Percentiles rank a stretch among this genome's conserved stretches.
Evolutionary conservation across 2,113 vertebrate genomes (phyloP).

Genomic region (Trinectes maculatus): DNA sequence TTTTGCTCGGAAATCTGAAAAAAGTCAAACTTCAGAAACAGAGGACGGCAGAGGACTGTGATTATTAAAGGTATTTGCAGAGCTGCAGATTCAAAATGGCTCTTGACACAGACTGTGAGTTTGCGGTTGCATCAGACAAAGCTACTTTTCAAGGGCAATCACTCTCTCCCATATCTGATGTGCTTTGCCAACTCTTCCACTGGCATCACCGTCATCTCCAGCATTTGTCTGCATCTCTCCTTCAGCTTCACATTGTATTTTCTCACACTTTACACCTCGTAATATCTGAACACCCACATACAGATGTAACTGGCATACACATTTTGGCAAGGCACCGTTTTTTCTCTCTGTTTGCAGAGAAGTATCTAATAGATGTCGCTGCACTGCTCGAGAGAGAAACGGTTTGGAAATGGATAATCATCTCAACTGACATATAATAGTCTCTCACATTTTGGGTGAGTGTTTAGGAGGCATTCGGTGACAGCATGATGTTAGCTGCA

Average conservation of each 20-base stretch:
- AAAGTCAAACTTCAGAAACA: slow-evolving; percentile 60
- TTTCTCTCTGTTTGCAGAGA: slow-evolving; percentile 3
- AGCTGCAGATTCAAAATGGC: slow-evolving; percentile 57
- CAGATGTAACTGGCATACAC: slow-evolving; percentile 45
- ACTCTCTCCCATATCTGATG: slow-evolving; percentile 42
- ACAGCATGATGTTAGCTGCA: neutral
- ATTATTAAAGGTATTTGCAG: slow-evolving; percentile 68
- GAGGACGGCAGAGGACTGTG: slow-evolving; percentile 45
- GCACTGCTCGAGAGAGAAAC: neutral
- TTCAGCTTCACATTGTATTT: slow-evolving; percentile 43
- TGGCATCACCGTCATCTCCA: slow-evolving; percentile 41
- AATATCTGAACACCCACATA: slow-evolving; percentile 58
- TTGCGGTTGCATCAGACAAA: slow-evolving; percentile 68
- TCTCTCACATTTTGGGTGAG: slow-evolving; percentile 3
- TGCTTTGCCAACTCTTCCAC: slow-evolving; percentile 44
- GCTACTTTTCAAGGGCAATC: slow-evolving; percentile 66
- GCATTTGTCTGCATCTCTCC: slow-evolving; percentile 34
- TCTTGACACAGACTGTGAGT: slow-evolving; percentile 58
- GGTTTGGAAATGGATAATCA: slow-evolving; percentile 33
- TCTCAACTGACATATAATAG: slow-evolving; percentile 33
- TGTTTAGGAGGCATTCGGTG: slow-evolving; percentile 9
- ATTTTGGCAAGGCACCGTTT: slow-evolving; percentile 8
- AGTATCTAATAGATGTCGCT: slow-evolving; percentile 18
- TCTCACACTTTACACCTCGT: slow-evolving; percentile 57
- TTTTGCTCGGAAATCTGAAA: slow-evolving; percentile 53